phyloP scores from a whole-genome alignment of 1,140 invertebrate genomes.

The Elymnias hypermnestra region DNA sequence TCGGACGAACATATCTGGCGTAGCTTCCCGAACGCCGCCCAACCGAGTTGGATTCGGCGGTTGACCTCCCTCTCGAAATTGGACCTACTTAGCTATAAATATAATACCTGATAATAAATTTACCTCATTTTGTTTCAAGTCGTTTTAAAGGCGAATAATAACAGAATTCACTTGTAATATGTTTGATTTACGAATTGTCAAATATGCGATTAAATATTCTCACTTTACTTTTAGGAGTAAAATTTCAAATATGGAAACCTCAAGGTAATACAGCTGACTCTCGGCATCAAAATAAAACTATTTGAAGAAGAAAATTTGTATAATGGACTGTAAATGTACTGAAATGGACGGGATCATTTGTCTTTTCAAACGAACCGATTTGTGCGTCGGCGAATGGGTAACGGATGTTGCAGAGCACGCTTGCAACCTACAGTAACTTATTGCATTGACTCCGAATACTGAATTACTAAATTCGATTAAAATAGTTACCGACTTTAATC shows the following conservation, averaged over 20 bases:
- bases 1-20: too few species aligned
- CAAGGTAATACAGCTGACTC: conserved; percentile 24
- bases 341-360: conserved; percentile 58
- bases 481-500: conserved; percentile 7
- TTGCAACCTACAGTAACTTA: conserved; percentile 61
- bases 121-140: too few species aligned
- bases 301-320: conserved; percentile 63
- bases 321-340: conserved; percentile 54
- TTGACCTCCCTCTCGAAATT: too few species aligned
- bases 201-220: neutral
- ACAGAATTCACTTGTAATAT: too few species aligned
- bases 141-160: too few species aligned
- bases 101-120: too few species aligned
- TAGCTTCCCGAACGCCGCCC: too few species aligned
- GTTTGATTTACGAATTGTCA: too few species aligned
- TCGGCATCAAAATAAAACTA: conserved; percentile 45
- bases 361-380: conserved; percentile 73
- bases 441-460: conserved; percentile 46
- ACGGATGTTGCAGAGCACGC: conserved; percentile 62
- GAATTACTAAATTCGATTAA: conserved; percentile 49
- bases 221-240: too few species aligned
- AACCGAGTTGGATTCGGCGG: too few species aligned
- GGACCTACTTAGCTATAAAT: too few species aligned
- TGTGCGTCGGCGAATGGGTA: conserved; percentile 64
- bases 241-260: conserved; percentile 35